Percentiles rank a stretch among this genome's conserved stretches.
Conservation (phyloP, 2,888 invertebrate genomes). For the Meiosimyza decipiens region DNA sequence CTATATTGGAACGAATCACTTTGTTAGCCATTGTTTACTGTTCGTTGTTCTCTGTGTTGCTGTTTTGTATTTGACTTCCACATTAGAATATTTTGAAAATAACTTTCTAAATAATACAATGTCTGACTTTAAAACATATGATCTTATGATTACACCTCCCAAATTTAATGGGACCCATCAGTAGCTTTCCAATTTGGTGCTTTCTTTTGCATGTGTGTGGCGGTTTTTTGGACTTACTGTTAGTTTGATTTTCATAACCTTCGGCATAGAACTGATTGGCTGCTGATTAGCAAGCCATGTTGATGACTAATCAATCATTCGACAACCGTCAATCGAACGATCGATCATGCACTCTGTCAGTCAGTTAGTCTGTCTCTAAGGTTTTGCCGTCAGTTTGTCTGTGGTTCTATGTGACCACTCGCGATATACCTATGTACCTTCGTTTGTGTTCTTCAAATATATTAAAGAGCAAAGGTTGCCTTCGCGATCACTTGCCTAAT, state of each 20-base stretch:
- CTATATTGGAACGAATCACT: not conserved
- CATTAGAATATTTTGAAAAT: no score
- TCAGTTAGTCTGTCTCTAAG: not conserved
- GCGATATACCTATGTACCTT: no score
- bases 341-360: not conserved
- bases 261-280: no score
- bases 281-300: not conserved
- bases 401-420: not conserved
- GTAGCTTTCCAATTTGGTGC: no score
- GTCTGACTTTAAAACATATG: no score
- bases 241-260: no score
- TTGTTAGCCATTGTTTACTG: not conserved
- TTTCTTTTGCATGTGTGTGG: no score
- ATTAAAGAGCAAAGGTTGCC: not conserved
- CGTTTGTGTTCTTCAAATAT: not conserved
- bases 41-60: not conserved
- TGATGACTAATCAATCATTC: constrained; percentile 20
- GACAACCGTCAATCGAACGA: not conserved
- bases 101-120: no score
- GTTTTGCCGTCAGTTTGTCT: constrained; percentile 4
- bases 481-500: not conserved
- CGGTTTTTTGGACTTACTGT: no score
- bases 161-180: no score
- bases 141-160: no score
- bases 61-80: no score